These are phyloP conservation scores for Chamaetylas fuelleborni DNA, from an alignment of 2,113 vertebrate genomes.

Conservation along the genomic window DNA sequence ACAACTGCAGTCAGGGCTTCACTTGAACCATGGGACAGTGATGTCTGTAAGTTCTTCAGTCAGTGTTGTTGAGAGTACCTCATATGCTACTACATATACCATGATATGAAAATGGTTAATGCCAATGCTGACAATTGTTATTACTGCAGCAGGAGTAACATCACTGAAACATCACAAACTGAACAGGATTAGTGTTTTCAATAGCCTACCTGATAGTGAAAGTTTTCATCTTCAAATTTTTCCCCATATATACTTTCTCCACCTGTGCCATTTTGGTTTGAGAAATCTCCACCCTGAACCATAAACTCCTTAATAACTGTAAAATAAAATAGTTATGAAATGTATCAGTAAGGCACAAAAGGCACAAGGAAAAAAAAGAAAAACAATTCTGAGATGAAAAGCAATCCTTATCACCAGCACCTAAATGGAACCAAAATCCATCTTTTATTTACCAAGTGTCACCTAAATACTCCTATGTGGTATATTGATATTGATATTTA, in stretches of 20 bases:
- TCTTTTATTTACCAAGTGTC: not conserved
- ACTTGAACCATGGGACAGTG: fast-evolving
- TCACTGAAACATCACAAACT: not conserved
- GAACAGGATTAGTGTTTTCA: not conserved
- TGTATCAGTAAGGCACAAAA: not conserved
- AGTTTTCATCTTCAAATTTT: slow-evolving; percentile 99
- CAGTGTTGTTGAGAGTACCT: not conserved
- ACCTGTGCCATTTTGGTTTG: slow-evolving; percentile 94
- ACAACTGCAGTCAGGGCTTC: not conserved
- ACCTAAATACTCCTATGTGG: not conserved
- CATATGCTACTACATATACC: not conserved
- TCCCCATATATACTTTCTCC: slow-evolving; percentile 98
- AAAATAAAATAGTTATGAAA: slow-evolving; percentile 15
- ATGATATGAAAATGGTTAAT: not conserved
- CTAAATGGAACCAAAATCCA: not conserved
- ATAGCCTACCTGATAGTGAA: slow-evolving; percentile 87
- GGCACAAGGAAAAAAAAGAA: fast-evolving
- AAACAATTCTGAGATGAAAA: not conserved
- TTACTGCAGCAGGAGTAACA: not conserved
- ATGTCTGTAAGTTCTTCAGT: not conserved
- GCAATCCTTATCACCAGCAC: not conserved
- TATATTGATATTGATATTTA: too few relatives aligned
- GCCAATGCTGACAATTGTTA: not conserved
- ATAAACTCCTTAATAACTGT: slow-evolving; percentile 97
- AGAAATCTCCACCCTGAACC: slow-evolving; percentile 97